A percentile compares a stretch with the other conserved stretches of the same genome.
These are phyloP conservation scores for Ormia ochracea DNA, from an alignment of 2,888 invertebrate species.

Conservation along the genomic window DNA sequence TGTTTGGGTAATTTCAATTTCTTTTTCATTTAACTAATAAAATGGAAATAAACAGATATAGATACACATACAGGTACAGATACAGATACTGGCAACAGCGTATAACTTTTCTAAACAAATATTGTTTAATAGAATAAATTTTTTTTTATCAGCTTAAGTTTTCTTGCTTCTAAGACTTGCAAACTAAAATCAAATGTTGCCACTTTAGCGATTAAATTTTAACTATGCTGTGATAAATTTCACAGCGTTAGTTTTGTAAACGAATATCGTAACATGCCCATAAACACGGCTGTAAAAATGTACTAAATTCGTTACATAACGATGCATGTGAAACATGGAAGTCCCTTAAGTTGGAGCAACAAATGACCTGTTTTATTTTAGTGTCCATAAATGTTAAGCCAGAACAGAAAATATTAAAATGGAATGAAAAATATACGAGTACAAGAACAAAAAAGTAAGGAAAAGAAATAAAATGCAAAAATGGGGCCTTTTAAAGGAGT, in stretches of 20 bases:
- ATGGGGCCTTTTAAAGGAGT: not conserved
- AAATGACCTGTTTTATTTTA: constrained; percentile 30
- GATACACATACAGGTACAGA: too few relatives aligned
- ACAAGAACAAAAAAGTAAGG: not conserved
- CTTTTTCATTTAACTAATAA: not conserved
- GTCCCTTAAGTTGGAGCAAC: constrained; percentile 6
- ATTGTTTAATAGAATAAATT: not conserved
- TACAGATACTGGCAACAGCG: not conserved
- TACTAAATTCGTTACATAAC: not conserved
- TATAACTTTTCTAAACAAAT: not conserved
- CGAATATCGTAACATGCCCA: not conserved
- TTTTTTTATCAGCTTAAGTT: not conserved
- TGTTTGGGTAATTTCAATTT: constrained; percentile 19
- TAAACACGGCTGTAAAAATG: constrained; percentile 24
- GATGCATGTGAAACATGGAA: not conserved
- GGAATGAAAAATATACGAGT: not conserved
- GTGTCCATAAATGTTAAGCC: constrained; percentile 30
- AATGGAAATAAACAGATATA: constrained; percentile 3
- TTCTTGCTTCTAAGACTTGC: not conserved
- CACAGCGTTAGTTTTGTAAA: constrained; percentile 9
- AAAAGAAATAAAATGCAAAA: not conserved
- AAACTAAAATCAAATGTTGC: not conserved
- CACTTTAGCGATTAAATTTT: not conserved
- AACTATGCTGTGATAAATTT: not conserved
- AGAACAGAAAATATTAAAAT: constrained; percentile 10